Percentiles rank a stretch among this genome's conserved stretches.
These are phyloP conservation scores for Brachionus paranguensis DNA, from an alignment of 1,140 invertebrate species.

Conservation along the genomic window DNA sequence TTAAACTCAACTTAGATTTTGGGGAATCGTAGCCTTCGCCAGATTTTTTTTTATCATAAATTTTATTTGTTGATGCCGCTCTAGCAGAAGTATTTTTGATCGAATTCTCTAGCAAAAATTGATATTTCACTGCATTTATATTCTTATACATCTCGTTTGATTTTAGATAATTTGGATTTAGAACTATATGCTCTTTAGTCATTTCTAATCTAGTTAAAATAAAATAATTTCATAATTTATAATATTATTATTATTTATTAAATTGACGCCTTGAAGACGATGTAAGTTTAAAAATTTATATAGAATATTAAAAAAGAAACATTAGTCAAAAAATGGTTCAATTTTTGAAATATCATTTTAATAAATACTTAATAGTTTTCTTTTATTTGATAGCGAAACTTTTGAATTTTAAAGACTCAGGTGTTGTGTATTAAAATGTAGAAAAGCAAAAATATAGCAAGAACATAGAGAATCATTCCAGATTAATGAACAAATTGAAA, in stretches of 20 bases:
- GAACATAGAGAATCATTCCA: too few relatives aligned
- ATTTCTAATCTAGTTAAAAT: conserved; percentile 63
- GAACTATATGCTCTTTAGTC: conserved; percentile 66
- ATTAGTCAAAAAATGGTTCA: too few relatives aligned
- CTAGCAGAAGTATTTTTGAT: not conserved
- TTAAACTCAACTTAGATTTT: not conserved
- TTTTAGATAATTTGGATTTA: not conserved
- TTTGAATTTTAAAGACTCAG: too few relatives aligned
- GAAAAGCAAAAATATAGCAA: too few relatives aligned
- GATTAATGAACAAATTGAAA: too few relatives aligned
- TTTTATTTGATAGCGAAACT: too few relatives aligned
- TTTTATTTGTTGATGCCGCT: not conserved
- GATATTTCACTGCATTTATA: not conserved
- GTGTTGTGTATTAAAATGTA: too few relatives aligned
- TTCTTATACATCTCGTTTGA: not conserved
- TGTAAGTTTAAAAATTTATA: too few relatives aligned
- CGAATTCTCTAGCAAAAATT: not conserved
- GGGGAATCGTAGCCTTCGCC: not conserved
- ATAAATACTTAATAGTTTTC: too few relatives aligned
- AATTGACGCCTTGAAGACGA: not conserved
- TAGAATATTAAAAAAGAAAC: too few relatives aligned
- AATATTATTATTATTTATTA: not conserved
- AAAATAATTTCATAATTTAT: conserved; percentile 42
- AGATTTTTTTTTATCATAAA: not conserved
- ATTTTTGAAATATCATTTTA: too few relatives aligned